Evolutionary conservation across 2,113 vertebrate species (phyloP).

Genomic region (Panthera leo): DNA sequence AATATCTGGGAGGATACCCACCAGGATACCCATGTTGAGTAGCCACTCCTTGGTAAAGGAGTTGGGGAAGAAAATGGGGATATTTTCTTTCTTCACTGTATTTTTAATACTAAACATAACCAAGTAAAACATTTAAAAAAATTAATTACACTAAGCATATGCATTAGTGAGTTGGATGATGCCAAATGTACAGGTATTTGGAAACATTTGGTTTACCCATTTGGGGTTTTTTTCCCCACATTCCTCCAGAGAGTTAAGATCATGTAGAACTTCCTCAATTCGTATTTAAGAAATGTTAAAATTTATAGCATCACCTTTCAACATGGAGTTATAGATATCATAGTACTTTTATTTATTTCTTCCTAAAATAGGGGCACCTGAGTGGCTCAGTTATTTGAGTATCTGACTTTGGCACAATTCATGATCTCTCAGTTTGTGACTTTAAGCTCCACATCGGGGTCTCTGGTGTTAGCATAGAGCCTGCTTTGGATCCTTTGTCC

Average conservation of each 20-base stretch:
- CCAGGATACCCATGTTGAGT: not conserved
- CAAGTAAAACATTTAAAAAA: conserved; percentile 8
- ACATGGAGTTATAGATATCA: not conserved
- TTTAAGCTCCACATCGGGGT: too few species aligned
- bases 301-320: not conserved
- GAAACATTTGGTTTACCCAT: not conserved
- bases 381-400: too few species aligned
- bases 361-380: not conserved
- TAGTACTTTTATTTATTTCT: not conserved
- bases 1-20: not conserved
- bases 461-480: too few species aligned
- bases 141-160: not conserved
- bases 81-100: not conserved
- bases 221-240: not conserved
- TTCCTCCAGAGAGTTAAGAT: not conserved
- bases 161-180: not conserved
- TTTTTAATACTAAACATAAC: not conserved
- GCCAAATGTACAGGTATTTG: not conserved
- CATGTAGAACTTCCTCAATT: not conserved
- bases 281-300: not conserved
- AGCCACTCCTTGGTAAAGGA: not conserved
- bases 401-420: too few species aligned
- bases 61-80: not conserved
- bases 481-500: too few species aligned
- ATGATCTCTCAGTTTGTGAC: too few species aligned